Percentiles rank a stretch among this genome's conserved stretches.
These are phyloP conservation scores for Pantherophis alleghaniensis DNA, from an alignment of 2,797 vertebrate genomes.

Conservation along the genomic window DNA sequence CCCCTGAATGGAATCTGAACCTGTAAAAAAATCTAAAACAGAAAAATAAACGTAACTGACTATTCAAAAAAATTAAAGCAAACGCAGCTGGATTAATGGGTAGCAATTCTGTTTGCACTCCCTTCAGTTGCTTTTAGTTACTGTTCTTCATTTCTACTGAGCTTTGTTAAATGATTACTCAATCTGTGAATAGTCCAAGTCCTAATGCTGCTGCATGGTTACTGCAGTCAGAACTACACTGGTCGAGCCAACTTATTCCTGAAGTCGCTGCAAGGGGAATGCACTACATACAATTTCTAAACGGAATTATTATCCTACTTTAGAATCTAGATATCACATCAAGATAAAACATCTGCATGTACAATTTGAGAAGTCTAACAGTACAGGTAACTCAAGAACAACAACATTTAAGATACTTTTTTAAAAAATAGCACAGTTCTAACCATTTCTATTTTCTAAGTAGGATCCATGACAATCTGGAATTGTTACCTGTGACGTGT, in stretches of 20 bases:
- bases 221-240: background rate
- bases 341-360: background rate
- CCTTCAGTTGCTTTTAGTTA: slow-evolving; percentile 5
- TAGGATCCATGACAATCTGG: background rate
- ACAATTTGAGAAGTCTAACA: background rate
- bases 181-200: background rate
- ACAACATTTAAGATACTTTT: background rate
- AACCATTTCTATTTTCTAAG: background rate
- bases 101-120: slow-evolving; percentile 1
- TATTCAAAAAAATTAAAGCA: background rate
- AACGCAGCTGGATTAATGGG: background rate
- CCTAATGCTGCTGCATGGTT: background rate
- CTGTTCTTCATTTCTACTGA: background rate
- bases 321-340: background rate
- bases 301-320: background rate
- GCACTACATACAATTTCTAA: background rate
- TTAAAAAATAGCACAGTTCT: background rate
- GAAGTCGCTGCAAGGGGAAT: background rate
- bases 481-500: slow-evolving; percentile 87
- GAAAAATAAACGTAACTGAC: slow-evolving; percentile 6
- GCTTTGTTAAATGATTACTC: accelerated
- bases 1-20: slow-evolving; percentile 96
- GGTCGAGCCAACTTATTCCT: background rate
- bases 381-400: background rate
- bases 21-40: slow-evolving; percentile 93